A percentile compares a stretch with the other conserved stretches of the same genome.
These are phyloP conservation scores for Ophion ellenae DNA, from an alignment of 2,888 invertebrate genomes.

Conservation along the genomic window DNA sequence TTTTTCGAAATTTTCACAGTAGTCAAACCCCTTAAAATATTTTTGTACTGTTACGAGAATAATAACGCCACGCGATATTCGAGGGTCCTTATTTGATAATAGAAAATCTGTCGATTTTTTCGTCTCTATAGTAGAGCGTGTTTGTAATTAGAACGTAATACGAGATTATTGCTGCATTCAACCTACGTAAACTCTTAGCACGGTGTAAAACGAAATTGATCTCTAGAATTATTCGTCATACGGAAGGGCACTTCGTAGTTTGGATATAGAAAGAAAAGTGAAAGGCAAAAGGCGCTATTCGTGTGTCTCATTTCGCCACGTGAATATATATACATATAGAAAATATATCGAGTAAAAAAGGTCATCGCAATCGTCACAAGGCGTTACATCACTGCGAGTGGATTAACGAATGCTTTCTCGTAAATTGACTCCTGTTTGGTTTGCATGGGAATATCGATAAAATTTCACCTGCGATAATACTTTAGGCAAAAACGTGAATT, in stretches of 20 bases:
- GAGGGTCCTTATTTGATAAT: no score
- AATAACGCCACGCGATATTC: not conserved
- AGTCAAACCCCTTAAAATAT: not conserved
- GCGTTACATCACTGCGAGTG: slow-evolving; percentile 21
- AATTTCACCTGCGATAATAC: not conserved
- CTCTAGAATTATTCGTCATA: slow-evolving; percentile 32
- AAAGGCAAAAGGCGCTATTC: slow-evolving; percentile 33
- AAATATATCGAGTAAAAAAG: slow-evolving; percentile 12
- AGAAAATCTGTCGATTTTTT: no score
- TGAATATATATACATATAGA: slow-evolving; percentile 9
- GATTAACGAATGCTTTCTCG: slow-evolving; percentile 30
- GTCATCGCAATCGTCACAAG: slow-evolving; percentile 34
- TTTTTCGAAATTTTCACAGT: no score
- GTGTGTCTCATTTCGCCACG: slow-evolving; percentile 8
- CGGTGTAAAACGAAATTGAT: slow-evolving; percentile 26
- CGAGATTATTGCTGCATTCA: not conserved
- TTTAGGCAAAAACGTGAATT: not conserved
- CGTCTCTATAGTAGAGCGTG: not conserved
- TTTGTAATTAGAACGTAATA: not conserved
- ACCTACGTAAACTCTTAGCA: not conserved
- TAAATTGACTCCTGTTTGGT: not conserved
- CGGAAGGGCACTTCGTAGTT: slow-evolving; percentile 13
- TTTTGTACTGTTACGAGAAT: not conserved
- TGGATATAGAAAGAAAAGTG: slow-evolving; percentile 36
- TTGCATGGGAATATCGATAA: not conserved